phyloP scores from a whole-genome alignment of 2,888 invertebrate genomes.

The Odontomyia ornata region DNA sequence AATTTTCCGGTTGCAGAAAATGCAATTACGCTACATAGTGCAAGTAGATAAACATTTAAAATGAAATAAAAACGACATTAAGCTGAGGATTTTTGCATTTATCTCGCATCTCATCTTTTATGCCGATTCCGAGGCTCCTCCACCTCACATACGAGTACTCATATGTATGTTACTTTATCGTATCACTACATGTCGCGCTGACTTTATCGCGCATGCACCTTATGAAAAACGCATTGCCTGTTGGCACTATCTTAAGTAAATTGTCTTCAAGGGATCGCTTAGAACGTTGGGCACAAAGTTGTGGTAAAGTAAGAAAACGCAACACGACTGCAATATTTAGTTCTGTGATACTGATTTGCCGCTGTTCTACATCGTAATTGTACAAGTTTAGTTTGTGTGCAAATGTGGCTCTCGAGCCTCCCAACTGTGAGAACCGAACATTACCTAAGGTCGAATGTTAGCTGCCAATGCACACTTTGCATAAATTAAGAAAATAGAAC shows the following conservation, averaged over 20 bases:
- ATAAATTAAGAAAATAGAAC: conserved; percentile 36
- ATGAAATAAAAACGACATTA: conserved; percentile 50
- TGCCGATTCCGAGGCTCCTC: conserved; percentile 28
- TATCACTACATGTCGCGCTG: background rate
- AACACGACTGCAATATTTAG: conserved; percentile 19
- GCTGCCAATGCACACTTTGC: conserved; percentile 12
- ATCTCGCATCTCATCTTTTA: conserved; percentile 50
- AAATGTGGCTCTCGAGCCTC: conserved; percentile 15
- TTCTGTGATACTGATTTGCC: conserved; percentile 23
- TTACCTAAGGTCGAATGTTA: background rate
- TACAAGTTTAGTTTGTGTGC: background rate
- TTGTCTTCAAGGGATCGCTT: conserved; percentile 12
- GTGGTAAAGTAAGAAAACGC: background rate
- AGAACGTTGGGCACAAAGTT: background rate
- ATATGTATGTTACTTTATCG: background rate
- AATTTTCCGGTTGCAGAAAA: conserved; percentile 49
- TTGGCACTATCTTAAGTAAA: conserved; percentile 9
- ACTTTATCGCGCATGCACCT: background rate
- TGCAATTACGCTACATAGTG: conserved; percentile 45
- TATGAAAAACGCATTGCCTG: background rate
- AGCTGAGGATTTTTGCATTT: conserved; percentile 49
- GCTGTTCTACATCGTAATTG: conserved; percentile 40
- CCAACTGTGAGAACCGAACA: conserved; percentile 27
- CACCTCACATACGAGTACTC: too few species aligned
- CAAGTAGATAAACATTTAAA: conserved; percentile 49